Evolutionary conservation across 2,113 vertebrate species (phyloP).

Genomic region (Xenopus borealis): DNA sequence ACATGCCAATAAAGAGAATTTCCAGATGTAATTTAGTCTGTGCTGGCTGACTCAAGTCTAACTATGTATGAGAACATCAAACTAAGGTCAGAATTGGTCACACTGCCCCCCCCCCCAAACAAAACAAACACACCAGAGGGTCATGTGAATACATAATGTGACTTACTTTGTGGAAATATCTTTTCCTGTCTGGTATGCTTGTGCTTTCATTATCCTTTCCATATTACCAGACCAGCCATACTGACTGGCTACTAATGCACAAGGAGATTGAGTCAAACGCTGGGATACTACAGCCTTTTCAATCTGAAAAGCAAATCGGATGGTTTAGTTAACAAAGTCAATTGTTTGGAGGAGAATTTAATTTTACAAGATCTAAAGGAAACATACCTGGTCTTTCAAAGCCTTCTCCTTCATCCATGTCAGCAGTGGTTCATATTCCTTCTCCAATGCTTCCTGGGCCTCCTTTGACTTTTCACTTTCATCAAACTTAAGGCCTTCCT

Average conservation of each 20-base stretch:
- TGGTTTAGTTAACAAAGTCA: too few species aligned
- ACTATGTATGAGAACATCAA: too few species aligned
- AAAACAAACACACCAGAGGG: too few species aligned
- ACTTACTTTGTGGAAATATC: conserved; percentile 96
- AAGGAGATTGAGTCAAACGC: conserved; percentile 88
- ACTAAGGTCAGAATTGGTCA: too few species aligned
- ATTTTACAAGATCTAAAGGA: too few species aligned
- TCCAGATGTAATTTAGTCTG: too few species aligned
- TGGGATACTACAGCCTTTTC: conserved; percentile 94
- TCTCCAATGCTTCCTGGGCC: conserved; percentile 83
- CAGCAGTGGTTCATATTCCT: conserved; percentile 90
- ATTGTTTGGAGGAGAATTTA: too few species aligned
- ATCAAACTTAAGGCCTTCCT: conserved; percentile 94
- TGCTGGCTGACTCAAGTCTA: too few species aligned
- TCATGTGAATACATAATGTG: background rate
- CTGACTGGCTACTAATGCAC: conserved; percentile 94
- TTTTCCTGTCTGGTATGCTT: conserved; percentile 97
- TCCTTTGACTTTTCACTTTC: conserved; percentile 94
- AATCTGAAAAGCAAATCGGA: conserved; percentile 64
- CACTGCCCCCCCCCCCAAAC: too few species aligned
- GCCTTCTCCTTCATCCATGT: conserved; percentile 95
- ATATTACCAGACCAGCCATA: conserved; percentile 99
- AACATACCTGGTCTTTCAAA: conserved; percentile 87
- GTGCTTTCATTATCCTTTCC: conserved; percentile 98
- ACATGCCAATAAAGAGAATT: too few species aligned